phyloP scores from a whole-genome alignment of 2,888 invertebrate species.

The Schrankia costaestrigalis region DNA sequence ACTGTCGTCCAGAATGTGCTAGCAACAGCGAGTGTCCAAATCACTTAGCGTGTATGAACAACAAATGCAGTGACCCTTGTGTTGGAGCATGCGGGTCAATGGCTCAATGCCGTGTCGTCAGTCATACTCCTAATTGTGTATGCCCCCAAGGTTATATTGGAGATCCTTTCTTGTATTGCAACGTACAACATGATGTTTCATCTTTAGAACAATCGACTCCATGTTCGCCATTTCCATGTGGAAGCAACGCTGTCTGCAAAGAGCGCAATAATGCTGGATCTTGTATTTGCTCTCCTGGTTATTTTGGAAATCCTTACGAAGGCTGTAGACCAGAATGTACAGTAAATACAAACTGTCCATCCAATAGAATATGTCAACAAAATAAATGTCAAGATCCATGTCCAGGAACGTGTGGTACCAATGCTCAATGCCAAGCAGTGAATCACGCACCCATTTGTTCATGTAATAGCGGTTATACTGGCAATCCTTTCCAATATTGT shows the following conservation, averaged over 20 bases:
- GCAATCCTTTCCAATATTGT: slow-evolving; percentile 80
- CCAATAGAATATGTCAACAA: slow-evolving; percentile 86
- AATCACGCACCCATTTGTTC: slow-evolving; percentile 87
- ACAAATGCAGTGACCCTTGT: slow-evolving; percentile 88
- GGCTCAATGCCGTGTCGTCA: slow-evolving; percentile 87
- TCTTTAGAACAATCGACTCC: slow-evolving; percentile 74
- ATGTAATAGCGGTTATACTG: slow-evolving; percentile 83
- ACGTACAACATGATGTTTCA: slow-evolving; percentile 52
- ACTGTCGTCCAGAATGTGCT: slow-evolving; percentile 87
- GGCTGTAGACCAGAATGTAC: slow-evolving; percentile 89
- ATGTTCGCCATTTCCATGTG: slow-evolving; percentile 86
- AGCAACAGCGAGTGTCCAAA: slow-evolving; percentile 86
- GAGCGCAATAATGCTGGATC: slow-evolving; percentile 86
- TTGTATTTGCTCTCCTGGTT: slow-evolving; percentile 84
- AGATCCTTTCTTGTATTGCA: slow-evolving; percentile 85
- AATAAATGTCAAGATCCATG: slow-evolving; percentile 89
- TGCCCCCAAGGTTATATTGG: slow-evolving; percentile 85
- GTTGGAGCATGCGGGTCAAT: slow-evolving; percentile 84
- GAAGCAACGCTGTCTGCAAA: slow-evolving; percentile 85
- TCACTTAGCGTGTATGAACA: slow-evolving; percentile 85
- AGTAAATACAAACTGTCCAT: slow-evolving; percentile 86
- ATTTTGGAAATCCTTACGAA: slow-evolving; percentile 83
- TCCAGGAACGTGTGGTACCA: slow-evolving; percentile 86
- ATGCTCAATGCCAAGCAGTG: slow-evolving; percentile 86
- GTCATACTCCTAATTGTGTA: slow-evolving; percentile 85